Percentiles rank a stretch among this genome's conserved stretches.
These are phyloP conservation scores for Baryphthengus martii DNA, from an alignment of 2,113 vertebrate species.

Conservation along the genomic window DNA sequence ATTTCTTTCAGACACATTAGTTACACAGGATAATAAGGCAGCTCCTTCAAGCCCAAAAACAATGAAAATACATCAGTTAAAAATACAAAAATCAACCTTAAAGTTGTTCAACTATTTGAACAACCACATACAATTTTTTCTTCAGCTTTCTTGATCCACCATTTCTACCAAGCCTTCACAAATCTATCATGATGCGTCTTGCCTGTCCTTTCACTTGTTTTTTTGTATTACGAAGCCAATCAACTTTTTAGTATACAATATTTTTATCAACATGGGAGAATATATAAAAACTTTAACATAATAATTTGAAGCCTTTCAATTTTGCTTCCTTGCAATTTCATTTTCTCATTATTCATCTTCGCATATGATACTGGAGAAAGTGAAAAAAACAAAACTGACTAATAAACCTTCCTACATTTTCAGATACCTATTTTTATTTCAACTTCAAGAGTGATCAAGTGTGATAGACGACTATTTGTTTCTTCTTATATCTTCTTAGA, in stretches of 20 bases:
- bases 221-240: neutral
- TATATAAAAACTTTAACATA: neutral
- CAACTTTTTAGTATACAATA: neutral
- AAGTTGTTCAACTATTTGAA: neutral
- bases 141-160: neutral
- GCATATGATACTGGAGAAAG: neutral
- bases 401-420: neutral
- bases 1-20: neutral
- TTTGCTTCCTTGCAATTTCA: neutral
- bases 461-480: neutral
- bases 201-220: neutral
- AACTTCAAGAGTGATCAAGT: neutral
- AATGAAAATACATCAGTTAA: neutral
- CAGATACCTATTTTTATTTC: neutral
- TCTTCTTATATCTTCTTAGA: neutral
- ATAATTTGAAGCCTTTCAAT: neutral
- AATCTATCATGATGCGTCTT: neutral
- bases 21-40: neutral
- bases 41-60: neutral
- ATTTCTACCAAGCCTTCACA: neutral
- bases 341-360: neutral
- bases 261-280: neutral
- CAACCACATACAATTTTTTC: neutral
- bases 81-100: neutral
- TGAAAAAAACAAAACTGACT: neutral